phyloP scores from a whole-genome alignment of 1,140 invertebrate genomes.

The Bombyx mandarina region DNA sequence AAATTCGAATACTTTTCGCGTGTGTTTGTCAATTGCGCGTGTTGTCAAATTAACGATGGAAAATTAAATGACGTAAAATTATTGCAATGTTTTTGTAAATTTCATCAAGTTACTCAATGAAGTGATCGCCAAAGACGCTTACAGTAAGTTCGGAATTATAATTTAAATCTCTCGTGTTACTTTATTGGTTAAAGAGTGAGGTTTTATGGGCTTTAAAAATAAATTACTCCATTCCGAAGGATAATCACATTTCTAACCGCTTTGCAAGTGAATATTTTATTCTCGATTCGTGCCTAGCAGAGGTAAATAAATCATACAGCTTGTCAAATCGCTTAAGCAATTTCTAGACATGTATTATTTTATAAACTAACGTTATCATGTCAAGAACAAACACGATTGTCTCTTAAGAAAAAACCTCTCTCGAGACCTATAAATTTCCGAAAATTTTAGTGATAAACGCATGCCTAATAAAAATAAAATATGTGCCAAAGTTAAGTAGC shows the following conservation, averaged over 20 bases:
- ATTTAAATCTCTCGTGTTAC: slow-evolving; percentile 42
- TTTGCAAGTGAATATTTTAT: slow-evolving; percentile 57
- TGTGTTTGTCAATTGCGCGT: slow-evolving; percentile 43
- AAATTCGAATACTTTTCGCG: slow-evolving; percentile 14
- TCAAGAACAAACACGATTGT: too few species aligned
- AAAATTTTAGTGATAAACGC: too few species aligned
- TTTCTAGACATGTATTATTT: too few species aligned
- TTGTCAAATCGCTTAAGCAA: too few species aligned
- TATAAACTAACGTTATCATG: too few species aligned
- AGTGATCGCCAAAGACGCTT: too few species aligned
- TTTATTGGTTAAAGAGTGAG: slow-evolving; percentile 65
- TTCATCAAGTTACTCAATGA: slow-evolving; percentile 1
- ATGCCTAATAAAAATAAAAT: slow-evolving; percentile 5
- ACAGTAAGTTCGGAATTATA: slow-evolving; percentile 11
- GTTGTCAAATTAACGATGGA: not conserved
- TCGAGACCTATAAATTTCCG: too few species aligned
- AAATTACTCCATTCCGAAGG: slow-evolving; percentile 55
- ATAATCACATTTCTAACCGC: slow-evolving; percentile 49
- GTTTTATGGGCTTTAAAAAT: slow-evolving; percentile 68
- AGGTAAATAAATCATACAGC: slow-evolving; percentile 39
- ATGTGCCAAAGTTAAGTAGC: slow-evolving; percentile 16
- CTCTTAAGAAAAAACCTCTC: too few species aligned
- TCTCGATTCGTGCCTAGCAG: slow-evolving; percentile 38
- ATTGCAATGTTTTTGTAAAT: slow-evolving; percentile 16
- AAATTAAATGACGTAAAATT: not conserved